Evolutionary conservation across 2,113 vertebrate species (phyloP), one percentile per base, ranked within the genome.

Genomic region (Pseudorasbora parva): DNA sequence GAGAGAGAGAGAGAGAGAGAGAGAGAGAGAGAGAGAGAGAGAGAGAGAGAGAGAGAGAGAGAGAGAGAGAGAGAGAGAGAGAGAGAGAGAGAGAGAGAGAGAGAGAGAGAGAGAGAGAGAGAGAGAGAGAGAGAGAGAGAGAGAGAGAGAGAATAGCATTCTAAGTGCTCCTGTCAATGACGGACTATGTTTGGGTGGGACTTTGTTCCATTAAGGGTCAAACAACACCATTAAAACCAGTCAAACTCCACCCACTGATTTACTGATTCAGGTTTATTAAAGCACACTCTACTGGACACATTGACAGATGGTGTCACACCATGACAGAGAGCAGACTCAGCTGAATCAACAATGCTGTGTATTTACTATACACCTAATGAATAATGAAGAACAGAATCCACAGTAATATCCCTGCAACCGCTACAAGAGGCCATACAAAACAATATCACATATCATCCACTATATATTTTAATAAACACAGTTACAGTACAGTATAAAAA

Each of bases 241-340:
- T 49, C 33, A 56, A 72, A 41, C 54, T 82, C 14, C 49, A 78
- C 10, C 66, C 17, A 27, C 17, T 62, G 0, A 6, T 47, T 85
- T 23, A 14, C 6, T 82, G 49, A 41, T 54, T 82, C 45, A 86
- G 27, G 12, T 45, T 25, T n/a, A 59, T n/a, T 77, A 14, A 78
- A 15, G 64, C 43, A 33, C 37, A 75, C 25, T 11, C 33, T 12
- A 23, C 12, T 76, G 72, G 47, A 74, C 25, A 49, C 56, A 62
- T 8, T 78, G 76, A 78, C 76, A 78, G 41, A 78, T 78, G 57
- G 76, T 23, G 33, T 62, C 57, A 78, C 57, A 45, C 76, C 30
- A 78, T 43, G 23, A 62, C 41, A 78, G 57, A 78, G 2, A 62
- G 37, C 54, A n/a, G 33, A 33, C 30, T 59, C 75, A 77, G 54